Evolutionary conservation across 2,888 invertebrate genomes (phyloP), one percentile per base, ranked within the genome.

Genomic region (Cryptus armator): DNA sequence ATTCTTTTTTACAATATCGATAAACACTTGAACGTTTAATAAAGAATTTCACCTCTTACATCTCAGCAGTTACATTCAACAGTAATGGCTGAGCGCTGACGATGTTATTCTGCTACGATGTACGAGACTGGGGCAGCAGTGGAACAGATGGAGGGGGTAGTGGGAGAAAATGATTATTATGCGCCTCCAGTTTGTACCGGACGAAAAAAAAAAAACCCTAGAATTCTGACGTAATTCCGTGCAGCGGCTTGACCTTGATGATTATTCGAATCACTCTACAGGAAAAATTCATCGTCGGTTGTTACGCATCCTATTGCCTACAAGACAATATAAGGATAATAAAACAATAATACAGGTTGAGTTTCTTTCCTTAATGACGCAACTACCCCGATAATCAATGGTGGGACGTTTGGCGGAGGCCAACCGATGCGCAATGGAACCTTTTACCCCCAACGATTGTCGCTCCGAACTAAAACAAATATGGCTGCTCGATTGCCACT

Each of bases 71-170:
- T 48, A 87, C 86, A 89, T 89, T 85, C 84, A 86, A 88, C 89
- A 84, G 88, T 87, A 90, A 91, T 91, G 90, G 91, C 91, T 87
- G 91, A 86, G 56, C 87, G 87, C 88, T 91, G 91, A 91, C 90
- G 91, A 90, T 91, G 90, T 91, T 91, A 87, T 90, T 91, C 90
- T 90, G 86, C 89, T 88, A 87, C 83, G 74, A 75, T 80, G 66
- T 37, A 19, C 59, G 79, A 19, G 64, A 79, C 24, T 48, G 43
- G 44, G 64, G 48, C 48, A 62, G 46, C 46, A 68, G 68, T 56
- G 46, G 16, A 24, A 16, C 16, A 29, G 24, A 0, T 32, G 48
- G 14, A 32, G 48, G 68, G n/a, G 51, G 32, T 16, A 14, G 24
- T 24, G 24, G 24, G 24, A 44, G 29, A 19, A 3, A 4, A 44